phyloP scores from a whole-genome alignment of 2,797 vertebrate species.

The Xiphorhynchus erythropygius region DNA sequence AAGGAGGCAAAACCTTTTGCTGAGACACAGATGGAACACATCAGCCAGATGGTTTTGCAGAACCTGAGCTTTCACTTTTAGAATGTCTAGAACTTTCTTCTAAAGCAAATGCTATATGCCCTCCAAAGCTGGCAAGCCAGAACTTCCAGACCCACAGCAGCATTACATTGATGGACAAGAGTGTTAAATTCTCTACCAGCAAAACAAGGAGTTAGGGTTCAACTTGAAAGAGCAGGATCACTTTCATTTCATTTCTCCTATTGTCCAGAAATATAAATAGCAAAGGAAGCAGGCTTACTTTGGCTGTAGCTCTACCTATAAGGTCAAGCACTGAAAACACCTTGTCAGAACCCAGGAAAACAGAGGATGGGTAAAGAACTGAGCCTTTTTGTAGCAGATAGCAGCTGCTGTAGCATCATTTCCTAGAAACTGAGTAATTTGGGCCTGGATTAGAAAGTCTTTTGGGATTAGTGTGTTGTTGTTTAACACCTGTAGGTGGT shows the following conservation, averaged over 20 bases:
- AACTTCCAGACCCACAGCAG: neutral
- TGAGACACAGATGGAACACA: neutral
- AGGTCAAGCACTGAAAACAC: neutral
- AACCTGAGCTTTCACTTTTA: neutral
- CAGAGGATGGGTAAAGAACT: neutral
- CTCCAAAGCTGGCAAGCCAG: neutral
- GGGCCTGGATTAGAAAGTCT: neutral
- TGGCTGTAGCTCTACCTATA: neutral
- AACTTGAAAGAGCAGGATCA: neutral
- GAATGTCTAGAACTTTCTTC: neutral
- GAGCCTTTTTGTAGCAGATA: neutral
- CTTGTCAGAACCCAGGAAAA: neutral
- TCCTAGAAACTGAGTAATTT: neutral
- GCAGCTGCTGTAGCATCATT: neutral
- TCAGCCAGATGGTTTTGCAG: neutral
- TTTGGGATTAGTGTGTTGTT: neutral
- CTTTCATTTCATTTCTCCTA: neutral
- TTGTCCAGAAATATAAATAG: neutral
- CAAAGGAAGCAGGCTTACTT: neutral
- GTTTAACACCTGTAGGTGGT: neutral
- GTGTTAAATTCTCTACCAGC: neutral
- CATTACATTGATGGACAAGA: neutral
- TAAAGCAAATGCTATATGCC: neutral
- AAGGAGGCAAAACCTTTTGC: neutral
- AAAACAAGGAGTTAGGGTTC: neutral